A percentile compares a stretch with the other conserved stretches of the same genome.
Evolutionary conservation across 2,113 vertebrate genomes (phyloP).

Genomic region (Bujurquina vittata): DNA sequence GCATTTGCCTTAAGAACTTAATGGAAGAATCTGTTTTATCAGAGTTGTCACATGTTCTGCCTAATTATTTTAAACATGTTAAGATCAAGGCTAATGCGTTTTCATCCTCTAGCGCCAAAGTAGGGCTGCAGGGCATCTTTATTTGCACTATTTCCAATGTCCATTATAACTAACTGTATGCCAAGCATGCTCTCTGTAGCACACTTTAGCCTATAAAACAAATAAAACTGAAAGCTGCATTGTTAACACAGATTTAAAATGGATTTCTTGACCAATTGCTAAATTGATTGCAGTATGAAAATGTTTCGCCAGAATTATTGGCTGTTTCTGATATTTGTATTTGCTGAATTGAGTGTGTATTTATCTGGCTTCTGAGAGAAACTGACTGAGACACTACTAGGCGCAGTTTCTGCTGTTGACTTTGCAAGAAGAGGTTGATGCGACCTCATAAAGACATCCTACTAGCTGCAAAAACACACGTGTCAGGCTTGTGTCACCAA

Average conservation of each 20-base stretch:
- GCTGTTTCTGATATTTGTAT: background rate
- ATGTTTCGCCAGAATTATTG: background rate
- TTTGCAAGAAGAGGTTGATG: background rate
- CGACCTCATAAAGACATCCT: slow-evolving; percentile 16
- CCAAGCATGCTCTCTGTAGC: slow-evolving; percentile 10
- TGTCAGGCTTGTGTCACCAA: slow-evolving; percentile 20
- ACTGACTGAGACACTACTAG: background rate
- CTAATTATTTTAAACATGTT: slow-evolving; percentile 73
- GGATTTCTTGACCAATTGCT: background rate
- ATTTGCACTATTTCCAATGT: slow-evolving; percentile 50
- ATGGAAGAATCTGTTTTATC: slow-evolving; percentile 74
- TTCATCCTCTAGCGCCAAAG: slow-evolving; percentile 39
- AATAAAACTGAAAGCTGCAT: background rate
- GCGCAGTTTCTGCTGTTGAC: background rate
- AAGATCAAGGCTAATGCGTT: slow-evolving; percentile 70
- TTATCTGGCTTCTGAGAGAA: background rate
- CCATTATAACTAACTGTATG: slow-evolving; percentile 18
- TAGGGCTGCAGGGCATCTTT: slow-evolving; percentile 52
- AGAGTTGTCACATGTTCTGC: slow-evolving; percentile 74
- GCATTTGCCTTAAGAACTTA: slow-evolving; percentile 85
- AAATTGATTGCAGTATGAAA: background rate
- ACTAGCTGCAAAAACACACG: slow-evolving; percentile 29
- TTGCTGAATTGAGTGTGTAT: background rate
- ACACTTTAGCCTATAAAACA: background rate
- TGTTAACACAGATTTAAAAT: background rate